A percentile compares a stretch with the other conserved stretches of the same genome.
These are phyloP conservation scores for Gymnocheta viridis DNA, from an alignment of 2,888 invertebrate species.

Conservation along the genomic window DNA sequence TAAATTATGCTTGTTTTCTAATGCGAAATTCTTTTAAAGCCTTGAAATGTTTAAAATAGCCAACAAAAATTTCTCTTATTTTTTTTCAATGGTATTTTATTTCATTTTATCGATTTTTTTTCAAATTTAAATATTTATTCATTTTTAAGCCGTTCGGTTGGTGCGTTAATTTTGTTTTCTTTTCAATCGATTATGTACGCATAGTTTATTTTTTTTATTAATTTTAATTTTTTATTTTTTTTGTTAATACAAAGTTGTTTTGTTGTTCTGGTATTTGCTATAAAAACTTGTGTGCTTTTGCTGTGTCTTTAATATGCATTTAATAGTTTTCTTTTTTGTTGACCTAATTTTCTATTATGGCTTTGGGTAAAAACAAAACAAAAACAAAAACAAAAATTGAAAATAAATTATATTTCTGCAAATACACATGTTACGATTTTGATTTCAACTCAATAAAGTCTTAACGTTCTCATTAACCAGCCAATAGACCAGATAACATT, in stretches of 20 bases:
- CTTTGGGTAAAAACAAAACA: background rate
- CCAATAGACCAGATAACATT: background rate
- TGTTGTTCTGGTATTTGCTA: conserved; percentile 4
- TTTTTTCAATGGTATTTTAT: no score
- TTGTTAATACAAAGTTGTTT: no score
- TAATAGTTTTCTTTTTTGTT: conserved; percentile 59
- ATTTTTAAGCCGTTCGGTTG: background rate
- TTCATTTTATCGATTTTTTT: no score
- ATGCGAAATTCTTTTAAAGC: background rate
- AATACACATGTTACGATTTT: conserved; percentile 1
- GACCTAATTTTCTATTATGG: conserved; percentile 58
- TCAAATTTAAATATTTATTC: background rate
- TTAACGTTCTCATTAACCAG: conserved; percentile 34
- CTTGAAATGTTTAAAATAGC: background rate
- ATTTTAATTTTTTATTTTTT: no score
- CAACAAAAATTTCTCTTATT: conserved; percentile 1
- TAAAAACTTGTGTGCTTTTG: background rate
- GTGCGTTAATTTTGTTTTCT: no score
- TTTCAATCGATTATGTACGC: background rate
- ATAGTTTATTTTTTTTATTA: no score
- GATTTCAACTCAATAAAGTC: background rate
- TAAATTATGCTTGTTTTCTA: background rate
- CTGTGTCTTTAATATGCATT: conserved; percentile 43
- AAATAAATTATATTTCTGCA: background rate
- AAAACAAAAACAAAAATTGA: background rate